Evolutionary conservation across 2,888 invertebrate species (phyloP).

Genomic region (Rhamphomyia laevipes): DNA sequence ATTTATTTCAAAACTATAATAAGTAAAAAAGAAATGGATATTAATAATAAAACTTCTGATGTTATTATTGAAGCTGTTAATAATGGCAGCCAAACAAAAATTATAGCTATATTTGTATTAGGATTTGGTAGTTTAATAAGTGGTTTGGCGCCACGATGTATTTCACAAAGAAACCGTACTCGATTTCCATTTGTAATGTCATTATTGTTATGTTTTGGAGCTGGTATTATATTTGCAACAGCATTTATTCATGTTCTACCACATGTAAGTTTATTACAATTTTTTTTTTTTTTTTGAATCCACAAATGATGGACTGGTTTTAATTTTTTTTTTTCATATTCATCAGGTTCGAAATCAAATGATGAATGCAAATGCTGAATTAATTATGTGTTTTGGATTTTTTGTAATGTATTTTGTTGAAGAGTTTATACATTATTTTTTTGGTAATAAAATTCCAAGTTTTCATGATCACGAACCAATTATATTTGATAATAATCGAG

Average conservation of each 20-base stretch:
- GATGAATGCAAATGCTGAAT: slow-evolving; percentile 48
- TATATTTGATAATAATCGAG: background rate
- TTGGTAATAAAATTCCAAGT: slow-evolving; percentile 37
- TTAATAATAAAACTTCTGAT: too few relatives aligned
- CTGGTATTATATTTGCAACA: slow-evolving; percentile 66
- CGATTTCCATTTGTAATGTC: slow-evolving; percentile 53
- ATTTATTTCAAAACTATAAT: too few relatives aligned
- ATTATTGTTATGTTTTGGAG: slow-evolving; percentile 64
- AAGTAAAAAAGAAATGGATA: too few relatives aligned
- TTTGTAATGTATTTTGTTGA: slow-evolving; percentile 61
- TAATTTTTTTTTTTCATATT: too few relatives aligned
- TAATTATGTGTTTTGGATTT: slow-evolving; percentile 56
- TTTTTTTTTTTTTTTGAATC: background rate
- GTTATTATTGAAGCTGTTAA: too few relatives aligned
- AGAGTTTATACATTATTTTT: slow-evolving; percentile 57
- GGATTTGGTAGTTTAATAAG: slow-evolving; percentile 57
- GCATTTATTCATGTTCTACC: slow-evolving; percentile 68
- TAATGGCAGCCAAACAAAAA: slow-evolving; percentile 37
- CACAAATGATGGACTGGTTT: background rate
- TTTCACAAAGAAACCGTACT: slow-evolving; percentile 45
- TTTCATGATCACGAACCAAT: slow-evolving; percentile 9
- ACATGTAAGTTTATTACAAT: slow-evolving; percentile 43
- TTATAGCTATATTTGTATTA: slow-evolving; percentile 51
- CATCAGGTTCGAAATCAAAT: slow-evolving; percentile 45
- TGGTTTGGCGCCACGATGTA: slow-evolving; percentile 57